Evolutionary conservation across 2,888 invertebrate species (phyloP).

Genomic region (Cordilura impudica): DNA sequence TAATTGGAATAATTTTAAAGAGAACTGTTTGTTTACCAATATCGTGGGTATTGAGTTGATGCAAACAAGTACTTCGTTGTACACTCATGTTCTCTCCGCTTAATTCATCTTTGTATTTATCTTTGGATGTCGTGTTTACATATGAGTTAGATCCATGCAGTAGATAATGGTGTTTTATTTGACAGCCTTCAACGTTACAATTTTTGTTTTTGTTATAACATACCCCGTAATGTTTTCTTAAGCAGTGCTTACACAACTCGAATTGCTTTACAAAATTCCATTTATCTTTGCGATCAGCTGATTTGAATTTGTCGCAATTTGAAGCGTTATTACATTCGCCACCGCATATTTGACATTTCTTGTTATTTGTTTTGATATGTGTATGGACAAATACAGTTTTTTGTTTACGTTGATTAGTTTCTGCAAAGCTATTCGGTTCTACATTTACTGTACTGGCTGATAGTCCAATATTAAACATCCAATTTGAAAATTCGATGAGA

Average conservation of each 20-base stretch:
- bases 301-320: conserved; percentile 28
- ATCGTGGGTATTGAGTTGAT: conserved; percentile 15
- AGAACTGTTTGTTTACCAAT: conserved; percentile 13
- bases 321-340: conserved; percentile 25
- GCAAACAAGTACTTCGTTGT: neutral
- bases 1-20: conserved; percentile 34
- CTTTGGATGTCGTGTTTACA: too few species aligned
- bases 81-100: too few species aligned
- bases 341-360: conserved; percentile 37
- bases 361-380: conserved; percentile 22
- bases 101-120: too few species aligned
- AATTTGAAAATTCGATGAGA: conserved; percentile 23
- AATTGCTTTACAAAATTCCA: conserved; percentile 40
- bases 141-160: too few species aligned
- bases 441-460: conserved; percentile 8
- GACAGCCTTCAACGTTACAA: conserved; percentile 38
- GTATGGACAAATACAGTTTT: conserved; percentile 8
- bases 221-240: too few species aligned
- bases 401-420: conserved; percentile 15
- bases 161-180: too few species aligned
- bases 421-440: neutral
- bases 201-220: too few species aligned
- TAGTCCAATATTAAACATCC: conserved; percentile 34
- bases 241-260: conserved; percentile 42
- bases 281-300: conserved; percentile 40